Percentiles rank a stretch among this genome's conserved stretches.
Conservation (phyloP, 2,888 invertebrate genomes). For the Nomada hirtipes region DNA sequence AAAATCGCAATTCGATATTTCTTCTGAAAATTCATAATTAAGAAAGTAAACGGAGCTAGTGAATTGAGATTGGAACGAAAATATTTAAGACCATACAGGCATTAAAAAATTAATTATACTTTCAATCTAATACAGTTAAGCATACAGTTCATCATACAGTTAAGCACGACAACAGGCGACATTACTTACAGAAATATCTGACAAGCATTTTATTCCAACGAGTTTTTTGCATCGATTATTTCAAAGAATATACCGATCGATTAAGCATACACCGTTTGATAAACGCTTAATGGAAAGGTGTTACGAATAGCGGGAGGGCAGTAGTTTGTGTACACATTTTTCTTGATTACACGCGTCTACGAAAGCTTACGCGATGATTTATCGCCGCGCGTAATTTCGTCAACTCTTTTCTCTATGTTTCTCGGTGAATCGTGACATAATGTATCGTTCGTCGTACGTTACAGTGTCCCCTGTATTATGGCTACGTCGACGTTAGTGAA, state of each 20-base stretch:
- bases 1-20: too few relatives aligned
- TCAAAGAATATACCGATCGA: neutral
- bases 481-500: slow-evolving; percentile 24
- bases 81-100: too few relatives aligned
- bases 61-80: too few relatives aligned
- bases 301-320: neutral
- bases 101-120: too few relatives aligned
- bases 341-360: slow-evolving; percentile 54
- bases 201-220: neutral
- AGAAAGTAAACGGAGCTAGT: too few relatives aligned
- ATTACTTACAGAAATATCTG: too few relatives aligned
- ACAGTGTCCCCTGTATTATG: slow-evolving; percentile 62
- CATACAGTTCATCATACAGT: too few relatives aligned
- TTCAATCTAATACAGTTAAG: too few relatives aligned
- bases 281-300: slow-evolving; percentile 24
- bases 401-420: slow-evolving; percentile 58
- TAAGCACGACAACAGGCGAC: too few relatives aligned
- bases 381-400: slow-evolving; percentile 59
- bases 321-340: slow-evolving; percentile 40
- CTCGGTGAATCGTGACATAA: slow-evolving; percentile 53
- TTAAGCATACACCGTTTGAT: neutral
- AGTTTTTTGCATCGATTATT: neutral
- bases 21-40: too few relatives aligned
- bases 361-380: slow-evolving; percentile 58
- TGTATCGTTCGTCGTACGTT: slow-evolving; percentile 62